Evolutionary conservation across 2,888 invertebrate species (phyloP).

Genomic region (Drosophila affinis): DNA sequence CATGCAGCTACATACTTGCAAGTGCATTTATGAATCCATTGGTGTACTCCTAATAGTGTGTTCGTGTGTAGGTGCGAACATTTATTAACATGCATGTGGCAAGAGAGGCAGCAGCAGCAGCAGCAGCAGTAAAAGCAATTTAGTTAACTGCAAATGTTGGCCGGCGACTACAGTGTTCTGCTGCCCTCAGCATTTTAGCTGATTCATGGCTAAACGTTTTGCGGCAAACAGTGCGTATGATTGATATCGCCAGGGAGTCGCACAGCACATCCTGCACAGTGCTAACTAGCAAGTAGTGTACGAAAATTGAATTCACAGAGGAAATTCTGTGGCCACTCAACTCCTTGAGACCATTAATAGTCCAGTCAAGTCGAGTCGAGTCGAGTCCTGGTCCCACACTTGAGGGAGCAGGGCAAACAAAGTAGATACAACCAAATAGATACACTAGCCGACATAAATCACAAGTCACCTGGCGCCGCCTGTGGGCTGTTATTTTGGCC

Average conservation of each 20-base stretch:
- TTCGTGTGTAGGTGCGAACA: constrained; percentile 66
- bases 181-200: constrained; percentile 63
- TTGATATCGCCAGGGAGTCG: constrained; percentile 59
- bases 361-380: constrained; percentile 8
- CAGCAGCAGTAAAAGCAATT: constrained; percentile 70
- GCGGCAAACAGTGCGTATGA: constrained; percentile 73
- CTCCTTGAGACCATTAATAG: constrained; percentile 37
- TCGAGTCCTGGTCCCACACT: constrained; percentile 1
- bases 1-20: constrained; percentile 54
- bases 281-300: constrained; percentile 25
- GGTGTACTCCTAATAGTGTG: constrained; percentile 14
- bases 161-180: constrained; percentile 35
- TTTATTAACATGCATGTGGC: constrained; percentile 71
- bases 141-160: constrained; percentile 64
- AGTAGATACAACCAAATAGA: constrained; percentile 57
- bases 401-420: constrained; percentile 18
- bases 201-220: constrained; percentile 72
- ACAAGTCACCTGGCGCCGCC: constrained; percentile 51
- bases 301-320: constrained; percentile 55
- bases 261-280: constrained; percentile 27
- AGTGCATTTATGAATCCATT: constrained; percentile 32
- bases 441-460: constrained; percentile 64
- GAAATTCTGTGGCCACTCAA: constrained; percentile 37
- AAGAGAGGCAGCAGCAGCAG: constrained; percentile 34
- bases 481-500: constrained; percentile 54